Base-by-base conservation (phyloP, 2,888 invertebrate species). In the Panzeria rudis region DNA sequence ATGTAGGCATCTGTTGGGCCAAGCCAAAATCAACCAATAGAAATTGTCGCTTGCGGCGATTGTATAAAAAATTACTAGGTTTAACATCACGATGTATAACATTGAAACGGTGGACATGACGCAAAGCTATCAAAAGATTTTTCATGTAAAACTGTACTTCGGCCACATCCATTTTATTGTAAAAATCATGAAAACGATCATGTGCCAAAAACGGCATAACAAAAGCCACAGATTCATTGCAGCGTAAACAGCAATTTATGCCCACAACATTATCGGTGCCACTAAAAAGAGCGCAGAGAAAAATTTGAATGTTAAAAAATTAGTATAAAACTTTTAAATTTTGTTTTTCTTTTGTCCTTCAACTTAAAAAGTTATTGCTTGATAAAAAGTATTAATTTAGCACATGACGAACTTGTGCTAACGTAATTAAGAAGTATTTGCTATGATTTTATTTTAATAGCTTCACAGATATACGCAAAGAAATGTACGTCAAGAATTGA, bases 31-130 rank as follows among this genome's bases (percentile, higher is more conserved):
- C 98, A 15, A 98, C 97, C 86, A 98, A 92, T 71, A 97, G 93
- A 92, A 95, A 96, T 89, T 96, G 95, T 87, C 93, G 93, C 83
- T 94, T 94, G 35, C 94, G 93, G 15, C 97, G 94, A 92, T 97
- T 96, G 90, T 97, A 97, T 11, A 98, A 94, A 92, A 98, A 98
- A 93, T 98, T 98, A 92, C 96, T 97, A 1, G 98, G 98, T 92
- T 98, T 98, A 54, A 98, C 95, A 90, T 98, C 98, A 76, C 98
- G 94, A 91, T 98, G 98, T 83, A 98, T 97, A 85, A 98, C 95
- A 86, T 96, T 95, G 91, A 96, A 96, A 59, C 95, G 94, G 93
- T 98, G 98, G 79, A 98, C 97, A 89, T 96, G 95, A 7, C 94
- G 93, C 87, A 98, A 93, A 4, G 98, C 97, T 54, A 95, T 93